These are phyloP conservation scores for Moxostoma hubbsi DNA, from an alignment of 2,797 vertebrate genomes.

Conservation along the genomic window DNA sequence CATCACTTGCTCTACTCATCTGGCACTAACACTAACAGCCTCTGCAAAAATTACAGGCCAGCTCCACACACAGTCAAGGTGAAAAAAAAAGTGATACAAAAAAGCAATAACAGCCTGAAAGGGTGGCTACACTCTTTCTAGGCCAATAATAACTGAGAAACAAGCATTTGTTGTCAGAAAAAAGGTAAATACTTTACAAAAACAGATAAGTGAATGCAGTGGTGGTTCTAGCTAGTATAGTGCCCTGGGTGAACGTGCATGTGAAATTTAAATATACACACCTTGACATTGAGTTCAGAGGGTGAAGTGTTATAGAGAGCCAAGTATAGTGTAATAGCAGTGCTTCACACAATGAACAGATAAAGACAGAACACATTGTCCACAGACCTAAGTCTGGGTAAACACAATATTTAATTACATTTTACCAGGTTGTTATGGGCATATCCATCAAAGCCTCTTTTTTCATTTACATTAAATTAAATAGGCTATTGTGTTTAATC, in stretches of 20 bases:
- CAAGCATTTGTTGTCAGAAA: conserved; percentile 78
- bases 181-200: conserved; percentile 79
- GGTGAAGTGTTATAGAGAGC: neutral
- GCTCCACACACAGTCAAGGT: conserved; percentile 72
- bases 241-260: conserved; percentile 64
- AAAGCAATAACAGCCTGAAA: conserved; percentile 82
- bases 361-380: conserved; percentile 13
- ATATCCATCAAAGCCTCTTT: too few relatives aligned
- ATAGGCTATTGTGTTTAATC: too few relatives aligned
- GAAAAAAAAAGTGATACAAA: conserved; percentile 73
- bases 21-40: conserved; percentile 85
- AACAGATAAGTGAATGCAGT: conserved; percentile 67
- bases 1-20: conserved; percentile 71
- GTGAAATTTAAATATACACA: conserved; percentile 70
- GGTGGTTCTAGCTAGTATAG: too few relatives aligned
- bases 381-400: too few relatives aligned
- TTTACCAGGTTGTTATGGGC: too few relatives aligned
- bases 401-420: too few relatives aligned
- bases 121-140: conserved; percentile 72
- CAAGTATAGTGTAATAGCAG: neutral
- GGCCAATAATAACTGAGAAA: conserved; percentile 76
- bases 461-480: too few relatives aligned
- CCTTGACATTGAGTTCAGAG: neutral
- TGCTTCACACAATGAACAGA: conserved; percentile 45
- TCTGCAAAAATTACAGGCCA: conserved; percentile 81